A percentile compares a stretch with the other conserved stretches of the same genome.
Conservation (phyloP, 2,113 vertebrate species). For the Clarias magur region DNA sequence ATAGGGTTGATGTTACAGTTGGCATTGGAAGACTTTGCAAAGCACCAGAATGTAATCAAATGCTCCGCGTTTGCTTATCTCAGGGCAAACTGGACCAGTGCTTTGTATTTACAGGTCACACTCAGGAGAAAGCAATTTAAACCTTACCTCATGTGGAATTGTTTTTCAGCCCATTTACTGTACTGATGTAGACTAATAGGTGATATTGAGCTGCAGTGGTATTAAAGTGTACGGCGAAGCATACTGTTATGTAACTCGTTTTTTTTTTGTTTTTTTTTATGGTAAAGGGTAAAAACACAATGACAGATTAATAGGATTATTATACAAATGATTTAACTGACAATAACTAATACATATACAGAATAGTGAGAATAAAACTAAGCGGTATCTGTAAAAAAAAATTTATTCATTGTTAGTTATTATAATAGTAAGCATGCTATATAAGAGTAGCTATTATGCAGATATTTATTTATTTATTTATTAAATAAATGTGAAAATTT, state of each 20-base stretch:
- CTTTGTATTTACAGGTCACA: background rate
- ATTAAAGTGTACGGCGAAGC: no score
- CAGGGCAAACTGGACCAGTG: background rate
- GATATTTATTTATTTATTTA: no score
- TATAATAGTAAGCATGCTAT: background rate
- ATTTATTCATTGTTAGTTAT: background rate
- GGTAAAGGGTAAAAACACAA: background rate
- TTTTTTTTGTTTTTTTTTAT: background rate
- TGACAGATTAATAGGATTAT: background rate
- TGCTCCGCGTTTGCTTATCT: background rate
- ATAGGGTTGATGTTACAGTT: background rate
- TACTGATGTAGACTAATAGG: no score
- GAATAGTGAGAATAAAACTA: background rate
- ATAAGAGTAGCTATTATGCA: no score
- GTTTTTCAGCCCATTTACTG: no score
- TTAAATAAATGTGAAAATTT: no score
- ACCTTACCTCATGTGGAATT: no score
- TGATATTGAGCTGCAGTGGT: no score
- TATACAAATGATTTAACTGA: background rate
- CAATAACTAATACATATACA: background rate
- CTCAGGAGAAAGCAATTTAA: no score
- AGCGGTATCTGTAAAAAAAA: background rate
- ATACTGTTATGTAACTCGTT: background rate
- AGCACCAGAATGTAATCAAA: background rate
- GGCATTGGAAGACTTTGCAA: background rate